Evolutionary conservation across 2,797 vertebrate species (phyloP).

Genomic region (Onychomys torridus): DNA sequence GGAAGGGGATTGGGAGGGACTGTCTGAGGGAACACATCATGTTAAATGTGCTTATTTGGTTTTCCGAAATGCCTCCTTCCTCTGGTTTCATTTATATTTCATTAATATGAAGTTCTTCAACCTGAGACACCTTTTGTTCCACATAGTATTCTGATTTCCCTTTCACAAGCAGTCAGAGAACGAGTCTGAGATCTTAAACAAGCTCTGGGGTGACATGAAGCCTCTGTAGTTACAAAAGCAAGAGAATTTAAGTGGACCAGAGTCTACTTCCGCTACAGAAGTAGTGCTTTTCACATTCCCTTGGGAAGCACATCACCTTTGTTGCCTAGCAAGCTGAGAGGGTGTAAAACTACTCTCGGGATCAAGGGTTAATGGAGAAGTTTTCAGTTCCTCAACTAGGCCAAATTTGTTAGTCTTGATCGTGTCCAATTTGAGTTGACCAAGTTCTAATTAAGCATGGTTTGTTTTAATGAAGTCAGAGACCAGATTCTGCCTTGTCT

Average conservation of each 20-base stretch:
- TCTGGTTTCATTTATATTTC: slow-evolving; percentile 62
- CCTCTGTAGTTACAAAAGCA: slow-evolving; percentile 8
- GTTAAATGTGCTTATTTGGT: slow-evolving; percentile 66
- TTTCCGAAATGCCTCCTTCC: slow-evolving; percentile 69
- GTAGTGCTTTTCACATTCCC: not conserved
- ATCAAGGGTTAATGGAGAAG: not conserved
- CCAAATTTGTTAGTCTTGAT: slow-evolving; percentile 48
- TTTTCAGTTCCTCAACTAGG: slow-evolving; percentile 49
- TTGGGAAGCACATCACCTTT: slow-evolving; percentile 6
- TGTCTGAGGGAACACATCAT: slow-evolving; percentile 55
- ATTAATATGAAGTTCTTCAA: slow-evolving; percentile 66
- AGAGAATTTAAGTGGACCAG: slow-evolving; percentile 10
- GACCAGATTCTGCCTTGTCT: slow-evolving; percentile 51
- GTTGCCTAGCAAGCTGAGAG: not conserved
- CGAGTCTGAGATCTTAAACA: slow-evolving; percentile 51
- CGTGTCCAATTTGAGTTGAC: slow-evolving; percentile 66
- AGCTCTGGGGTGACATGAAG: slow-evolving; percentile 21
- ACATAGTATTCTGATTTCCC: slow-evolving; percentile 19
- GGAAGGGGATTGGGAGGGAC: slow-evolving; percentile 21
- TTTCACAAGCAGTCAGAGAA: slow-evolving; percentile 58
- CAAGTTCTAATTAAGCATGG: slow-evolving; percentile 66
- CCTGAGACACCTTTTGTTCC: slow-evolving; percentile 42
- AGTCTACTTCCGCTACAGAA: not conserved
- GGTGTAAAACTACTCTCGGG: not conserved
- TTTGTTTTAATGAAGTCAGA: slow-evolving; percentile 69